Base-by-base conservation (phyloP, 2,113 vertebrate species). In the Odocoileus hemionus region DNA sequence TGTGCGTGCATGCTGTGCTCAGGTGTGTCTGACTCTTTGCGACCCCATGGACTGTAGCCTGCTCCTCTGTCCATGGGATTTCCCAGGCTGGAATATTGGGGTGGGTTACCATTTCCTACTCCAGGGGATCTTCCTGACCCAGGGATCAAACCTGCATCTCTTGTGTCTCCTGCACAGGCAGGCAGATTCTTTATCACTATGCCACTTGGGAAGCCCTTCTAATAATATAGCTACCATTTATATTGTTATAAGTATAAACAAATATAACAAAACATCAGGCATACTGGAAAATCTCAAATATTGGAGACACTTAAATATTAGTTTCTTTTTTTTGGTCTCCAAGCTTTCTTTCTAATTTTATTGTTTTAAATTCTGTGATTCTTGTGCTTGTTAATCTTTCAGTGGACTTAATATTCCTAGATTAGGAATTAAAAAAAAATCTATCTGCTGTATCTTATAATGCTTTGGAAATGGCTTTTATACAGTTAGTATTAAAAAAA, bases 361-460 rank as follows among this genome's bases (percentile, higher is more conserved):
- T 89, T 91, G 55, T 61, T 91, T 95, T 54, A 55, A 61, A 58
- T n/a, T 43, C 15, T 30, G 28, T 93, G 45, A 96, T 92, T 93
- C 23, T 84, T 82, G 10, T 70, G 57, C 33, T 94, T 89, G 10
- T 39, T 96, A 91, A 58, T 28, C 9, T 80, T 97, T 95, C 7
- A 47, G 43, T 45, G 39, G 30, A 60, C 11, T 97, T 74, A 30
- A 55, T 85, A 45, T 1, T 90, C 36, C 28, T 89, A 91, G 7
- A 50, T 89, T 10, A 93, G 11, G 30, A 14, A 86, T 91, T 60
- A 3, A 6, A 15, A 82, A 58, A 33, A 47, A 26, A 28, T 60
- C 23, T 74, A 52, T n/a, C 58, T 93, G n/a, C n/a, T 80, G 12
- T 47, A 57, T 93, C 43, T 91, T 54, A 52, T 1, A 52, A 28